A percentile compares a stretch with the other conserved stretches of the same genome.
Evolutionary conservation across 1,140 invertebrate genomes (phyloP).

Genomic region (Drosophila arawakana): DNA sequence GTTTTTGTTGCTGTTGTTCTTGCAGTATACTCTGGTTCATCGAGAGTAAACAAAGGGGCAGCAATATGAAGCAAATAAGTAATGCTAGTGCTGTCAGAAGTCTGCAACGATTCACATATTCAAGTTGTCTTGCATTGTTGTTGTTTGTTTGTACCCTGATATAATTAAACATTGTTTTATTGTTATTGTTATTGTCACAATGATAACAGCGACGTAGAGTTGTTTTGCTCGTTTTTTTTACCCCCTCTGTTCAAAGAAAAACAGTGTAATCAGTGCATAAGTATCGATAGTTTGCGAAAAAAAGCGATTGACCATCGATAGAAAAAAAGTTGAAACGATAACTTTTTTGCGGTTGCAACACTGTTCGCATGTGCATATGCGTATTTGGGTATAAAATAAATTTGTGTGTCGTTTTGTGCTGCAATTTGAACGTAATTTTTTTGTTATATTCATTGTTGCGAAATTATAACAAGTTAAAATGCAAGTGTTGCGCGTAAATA

Average conservation of each 20-base stretch:
- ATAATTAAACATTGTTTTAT: slow-evolving; percentile 35
- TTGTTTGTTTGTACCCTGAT: background rate
- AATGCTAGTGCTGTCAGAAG: background rate
- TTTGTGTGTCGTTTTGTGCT: slow-evolving; percentile 32
- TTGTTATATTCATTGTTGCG: slow-evolving; percentile 5
- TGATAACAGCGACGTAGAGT: slow-evolving; percentile 3
- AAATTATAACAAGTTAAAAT: slow-evolving; percentile 32
- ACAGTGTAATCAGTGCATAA: slow-evolving; percentile 5
- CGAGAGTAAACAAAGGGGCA: slow-evolving; percentile 23
- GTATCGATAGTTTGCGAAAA: slow-evolving; percentile 12
- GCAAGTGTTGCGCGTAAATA: slow-evolving; percentile 29
- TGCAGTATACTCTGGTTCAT: background rate
- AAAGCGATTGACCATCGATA: slow-evolving; percentile 14
- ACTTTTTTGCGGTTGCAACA: slow-evolving; percentile 22
- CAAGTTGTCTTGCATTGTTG: slow-evolving; percentile 5
- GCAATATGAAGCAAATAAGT: slow-evolving; percentile 8
- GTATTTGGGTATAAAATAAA: slow-evolving; percentile 51
- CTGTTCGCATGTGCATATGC: slow-evolving; percentile 54
- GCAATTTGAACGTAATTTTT: slow-evolving; percentile 26
- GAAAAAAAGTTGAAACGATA: slow-evolving; percentile 11
- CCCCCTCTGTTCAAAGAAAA: background rate
- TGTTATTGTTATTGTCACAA: slow-evolving; percentile 22
- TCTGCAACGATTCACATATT: slow-evolving; percentile 2
- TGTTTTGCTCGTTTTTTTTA: background rate
- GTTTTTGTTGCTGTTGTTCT: background rate